Conservation (phyloP, 2,113 vertebrate species). For the Pedetes capensis region DNA sequence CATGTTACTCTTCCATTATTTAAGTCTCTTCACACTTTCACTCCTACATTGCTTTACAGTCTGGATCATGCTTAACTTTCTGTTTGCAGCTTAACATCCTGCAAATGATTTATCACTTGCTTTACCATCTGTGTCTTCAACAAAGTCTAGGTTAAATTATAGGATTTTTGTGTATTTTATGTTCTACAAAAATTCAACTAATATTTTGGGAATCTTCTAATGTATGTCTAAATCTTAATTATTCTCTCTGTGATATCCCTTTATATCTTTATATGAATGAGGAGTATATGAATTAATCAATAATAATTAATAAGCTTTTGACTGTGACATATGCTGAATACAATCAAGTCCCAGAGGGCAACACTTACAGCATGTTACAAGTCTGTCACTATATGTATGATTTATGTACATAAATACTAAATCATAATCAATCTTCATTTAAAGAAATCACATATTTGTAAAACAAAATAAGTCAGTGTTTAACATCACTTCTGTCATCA, state of each 20-base stretch:
- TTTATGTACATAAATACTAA: slow-evolving; percentile 60
- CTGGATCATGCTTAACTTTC: slow-evolving; percentile 56
- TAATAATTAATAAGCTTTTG: slow-evolving; percentile 70
- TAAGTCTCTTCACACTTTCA: slow-evolving; percentile 52
- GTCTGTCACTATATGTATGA: slow-evolving; percentile 63
- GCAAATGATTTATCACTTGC: slow-evolving; percentile 50
- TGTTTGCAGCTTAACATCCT: slow-evolving; percentile 58
- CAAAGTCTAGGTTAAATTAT: slow-evolving; percentile 44
- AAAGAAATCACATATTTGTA: slow-evolving; percentile 59
- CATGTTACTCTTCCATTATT: slow-evolving; percentile 40
- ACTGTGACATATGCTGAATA: slow-evolving; percentile 64
- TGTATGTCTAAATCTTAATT: slow-evolving; percentile 1
- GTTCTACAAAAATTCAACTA: not conserved
- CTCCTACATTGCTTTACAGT: slow-evolving; percentile 32
- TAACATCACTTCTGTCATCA: slow-evolving; percentile 31
- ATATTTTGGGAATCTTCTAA: slow-evolving; percentile 18
- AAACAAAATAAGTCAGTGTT: slow-evolving; percentile 36
- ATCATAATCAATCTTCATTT: slow-evolving; percentile 66
- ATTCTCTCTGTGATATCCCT: slow-evolving; percentile 10
- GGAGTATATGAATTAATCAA: slow-evolving; percentile 52
- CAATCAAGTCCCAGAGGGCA: slow-evolving; percentile 54
- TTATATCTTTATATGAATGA: not conserved
- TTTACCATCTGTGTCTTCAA: slow-evolving; percentile 54
- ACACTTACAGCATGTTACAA: slow-evolving; percentile 30
- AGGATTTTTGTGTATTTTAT: slow-evolving; percentile 31